These are phyloP conservation scores for Pelusios castaneus DNA, from an alignment of 2,113 vertebrate species.

Conservation along the genomic window DNA sequence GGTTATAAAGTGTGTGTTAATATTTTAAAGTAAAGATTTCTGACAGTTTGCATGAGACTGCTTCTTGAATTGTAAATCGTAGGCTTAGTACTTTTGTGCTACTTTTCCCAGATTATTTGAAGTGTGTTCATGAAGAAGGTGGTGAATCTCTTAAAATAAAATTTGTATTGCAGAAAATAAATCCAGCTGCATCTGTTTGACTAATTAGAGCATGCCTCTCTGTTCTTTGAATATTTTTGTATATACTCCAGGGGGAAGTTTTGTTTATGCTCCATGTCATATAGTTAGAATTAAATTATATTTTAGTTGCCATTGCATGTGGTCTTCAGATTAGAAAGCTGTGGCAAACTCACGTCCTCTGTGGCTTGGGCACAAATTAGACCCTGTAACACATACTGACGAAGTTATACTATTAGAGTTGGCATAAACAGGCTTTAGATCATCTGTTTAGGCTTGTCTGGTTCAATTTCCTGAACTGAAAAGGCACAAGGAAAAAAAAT, in stretches of 20 bases:
- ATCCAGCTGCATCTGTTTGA: neutral
- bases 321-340: neutral
- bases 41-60: neutral
- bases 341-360: neutral
- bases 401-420: neutral
- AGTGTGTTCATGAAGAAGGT: neutral
- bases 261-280: too few species aligned
- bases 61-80: neutral
- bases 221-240: neutral
- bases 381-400: too few species aligned
- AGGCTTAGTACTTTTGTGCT: too few species aligned
- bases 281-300: accelerated
- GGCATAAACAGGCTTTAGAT: neutral
- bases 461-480: neutral
- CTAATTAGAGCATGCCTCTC: neutral
- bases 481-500: neutral
- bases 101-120: neutral
- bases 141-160: neutral
- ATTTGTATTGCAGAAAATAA: neutral
- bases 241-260: neutral
- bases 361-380: neutral
- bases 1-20: neutral
- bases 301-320: neutral
- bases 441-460: neutral
- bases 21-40: neutral